Conservation (phyloP, 2,888 invertebrate species). For the Nymphalis urticae region DNA sequence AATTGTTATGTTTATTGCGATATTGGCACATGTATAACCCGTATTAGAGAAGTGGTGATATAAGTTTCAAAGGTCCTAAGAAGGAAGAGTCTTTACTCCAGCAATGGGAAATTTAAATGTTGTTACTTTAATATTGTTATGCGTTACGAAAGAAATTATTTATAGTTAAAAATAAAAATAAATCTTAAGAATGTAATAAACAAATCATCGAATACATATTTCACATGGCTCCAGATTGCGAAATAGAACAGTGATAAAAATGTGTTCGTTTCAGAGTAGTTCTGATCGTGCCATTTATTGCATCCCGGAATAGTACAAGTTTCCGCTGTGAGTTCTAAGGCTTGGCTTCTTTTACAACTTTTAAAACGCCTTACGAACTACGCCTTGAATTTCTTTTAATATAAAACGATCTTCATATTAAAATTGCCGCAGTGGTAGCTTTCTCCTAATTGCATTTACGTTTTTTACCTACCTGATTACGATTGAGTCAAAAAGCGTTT, state of each 20-base stretch:
- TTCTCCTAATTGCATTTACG: constrained; percentile 25
- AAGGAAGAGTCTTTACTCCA: too few species aligned
- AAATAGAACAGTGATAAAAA: constrained; percentile 47
- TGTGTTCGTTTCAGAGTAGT: constrained; percentile 60
- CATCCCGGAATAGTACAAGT: constrained; percentile 69
- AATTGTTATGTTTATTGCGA: too few species aligned
- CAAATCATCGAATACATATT: constrained; percentile 17
- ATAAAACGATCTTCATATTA: constrained; percentile 36
- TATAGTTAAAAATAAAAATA: neutral
- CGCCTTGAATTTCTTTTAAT: constrained; percentile 40
- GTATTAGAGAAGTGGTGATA: too few species aligned
- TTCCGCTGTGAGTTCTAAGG: constrained; percentile 60
- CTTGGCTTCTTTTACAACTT: constrained; percentile 70
- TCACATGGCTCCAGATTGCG: constrained; percentile 29
- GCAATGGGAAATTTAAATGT: too few species aligned
- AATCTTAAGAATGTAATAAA: constrained; percentile 15
- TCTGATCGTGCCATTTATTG: constrained; percentile 75
- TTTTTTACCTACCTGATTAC: constrained; percentile 24
- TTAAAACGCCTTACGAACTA: constrained; percentile 58
- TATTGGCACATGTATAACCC: too few species aligned
- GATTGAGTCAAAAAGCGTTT: constrained; percentile 16
- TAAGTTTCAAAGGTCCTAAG: too few species aligned
- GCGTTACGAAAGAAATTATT: neutral
- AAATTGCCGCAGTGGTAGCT: constrained; percentile 31
- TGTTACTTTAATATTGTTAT: neutral